These are phyloP conservation scores for Lichenostomus cassidix DNA, from an alignment of 2,113 vertebrate genomes.

Conservation along the genomic window DNA sequence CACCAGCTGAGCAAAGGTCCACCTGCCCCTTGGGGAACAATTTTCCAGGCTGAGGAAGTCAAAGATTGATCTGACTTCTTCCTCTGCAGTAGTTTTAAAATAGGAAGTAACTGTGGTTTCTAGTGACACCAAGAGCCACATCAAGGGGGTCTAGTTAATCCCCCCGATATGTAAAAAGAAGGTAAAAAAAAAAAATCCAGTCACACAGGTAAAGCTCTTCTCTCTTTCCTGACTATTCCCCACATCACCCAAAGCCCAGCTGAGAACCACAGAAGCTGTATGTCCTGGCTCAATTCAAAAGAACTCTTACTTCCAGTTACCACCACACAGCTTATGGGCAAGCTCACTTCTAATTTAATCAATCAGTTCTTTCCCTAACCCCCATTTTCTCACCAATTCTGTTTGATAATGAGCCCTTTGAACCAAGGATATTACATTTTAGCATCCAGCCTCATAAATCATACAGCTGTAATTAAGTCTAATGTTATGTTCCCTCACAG, in stretches of 20 bases:
- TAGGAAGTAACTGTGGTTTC: background rate
- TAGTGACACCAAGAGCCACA: accelerated
- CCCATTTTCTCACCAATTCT: background rate
- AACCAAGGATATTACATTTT: background rate
- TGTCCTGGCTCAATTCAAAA: background rate
- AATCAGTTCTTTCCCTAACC: background rate
- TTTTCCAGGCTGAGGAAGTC: background rate
- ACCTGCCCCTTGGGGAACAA: accelerated
- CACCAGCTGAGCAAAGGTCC: background rate
- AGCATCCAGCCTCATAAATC: background rate
- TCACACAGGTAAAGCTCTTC: background rate
- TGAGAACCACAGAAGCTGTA: background rate
- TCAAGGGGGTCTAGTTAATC: background rate
- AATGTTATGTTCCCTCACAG: background rate
- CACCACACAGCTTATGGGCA: background rate
- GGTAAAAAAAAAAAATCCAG: background rate
- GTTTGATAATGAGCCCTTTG: background rate
- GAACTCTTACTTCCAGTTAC: background rate
- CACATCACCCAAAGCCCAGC: background rate
- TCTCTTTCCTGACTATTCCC: background rate
- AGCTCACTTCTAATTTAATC: background rate
- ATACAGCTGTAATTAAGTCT: background rate
- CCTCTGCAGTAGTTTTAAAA: background rate
- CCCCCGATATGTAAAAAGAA: background rate
- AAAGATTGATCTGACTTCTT: background rate